Conservation (phyloP, 92 coral and sea anemone genomes). For the Zoanthus sociatus region DNA sequence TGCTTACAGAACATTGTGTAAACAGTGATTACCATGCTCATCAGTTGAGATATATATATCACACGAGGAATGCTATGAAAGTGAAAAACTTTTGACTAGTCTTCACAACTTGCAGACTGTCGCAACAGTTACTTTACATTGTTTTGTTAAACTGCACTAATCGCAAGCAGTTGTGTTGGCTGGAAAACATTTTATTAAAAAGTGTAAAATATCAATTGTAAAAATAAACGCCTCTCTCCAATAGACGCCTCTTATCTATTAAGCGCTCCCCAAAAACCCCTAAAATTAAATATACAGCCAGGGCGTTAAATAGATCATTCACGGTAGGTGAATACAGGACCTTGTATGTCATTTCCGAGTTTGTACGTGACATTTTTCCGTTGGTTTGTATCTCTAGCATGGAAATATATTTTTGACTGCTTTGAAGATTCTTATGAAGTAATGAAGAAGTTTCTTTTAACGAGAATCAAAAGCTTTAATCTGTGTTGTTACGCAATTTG, state of each 20-base stretch:
- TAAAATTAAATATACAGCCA: conserved; percentile 14
- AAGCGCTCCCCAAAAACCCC: conserved; percentile 6
- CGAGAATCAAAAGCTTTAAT: too few species aligned
- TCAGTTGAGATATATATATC: too few species aligned
- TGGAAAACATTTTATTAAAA: conserved; percentile 14
- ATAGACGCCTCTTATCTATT: conserved; percentile 22
- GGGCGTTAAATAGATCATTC: conserved; percentile 16
- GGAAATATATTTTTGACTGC: too few species aligned
- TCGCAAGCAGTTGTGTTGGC: conserved; percentile 25
- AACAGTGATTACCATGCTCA: too few species aligned
- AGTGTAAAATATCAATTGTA: conserved; percentile 1
- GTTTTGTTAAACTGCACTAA: conserved; percentile 24
- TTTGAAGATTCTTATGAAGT: too few species aligned
- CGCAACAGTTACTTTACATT: conserved; percentile 6
- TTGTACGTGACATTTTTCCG: too few species aligned
- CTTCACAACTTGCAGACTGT: conserved; percentile 15
- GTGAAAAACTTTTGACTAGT: conserved; percentile 12
- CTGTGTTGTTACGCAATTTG: too few species aligned
- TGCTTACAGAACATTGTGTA: too few species aligned
- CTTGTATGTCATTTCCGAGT: too few species aligned
- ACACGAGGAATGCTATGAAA: neutral
- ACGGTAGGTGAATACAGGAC: too few species aligned
- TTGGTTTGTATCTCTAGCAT: too few species aligned
- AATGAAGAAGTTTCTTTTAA: too few species aligned
- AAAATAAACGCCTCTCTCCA: conserved; percentile 6